phyloP scores from a whole-genome alignment of 2,113 vertebrate genomes.

The Chaenogobius annularis region DNA sequence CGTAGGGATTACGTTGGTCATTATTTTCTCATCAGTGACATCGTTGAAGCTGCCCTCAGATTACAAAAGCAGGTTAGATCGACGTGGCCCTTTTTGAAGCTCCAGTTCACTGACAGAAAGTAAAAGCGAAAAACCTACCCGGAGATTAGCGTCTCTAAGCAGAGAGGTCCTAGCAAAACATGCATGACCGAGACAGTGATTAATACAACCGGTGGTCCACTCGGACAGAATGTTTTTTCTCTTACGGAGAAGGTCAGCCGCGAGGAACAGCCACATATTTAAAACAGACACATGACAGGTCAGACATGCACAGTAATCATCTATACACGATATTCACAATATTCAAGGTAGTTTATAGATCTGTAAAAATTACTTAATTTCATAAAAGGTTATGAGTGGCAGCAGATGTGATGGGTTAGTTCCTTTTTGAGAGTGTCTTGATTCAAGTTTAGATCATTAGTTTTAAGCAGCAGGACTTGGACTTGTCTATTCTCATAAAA shows the following conservation, averaged over 20 bases:
- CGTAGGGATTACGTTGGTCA: constrained; percentile 74
- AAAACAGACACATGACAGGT: constrained; percentile 19
- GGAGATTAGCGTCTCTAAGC: constrained; percentile 60
- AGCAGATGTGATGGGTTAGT: background rate
- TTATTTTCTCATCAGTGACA: constrained; percentile 76
- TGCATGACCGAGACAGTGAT: constrained; percentile 67
- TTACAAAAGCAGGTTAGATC: constrained; percentile 71
- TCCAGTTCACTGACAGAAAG: constrained; percentile 60
- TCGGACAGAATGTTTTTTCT: constrained; percentile 45
- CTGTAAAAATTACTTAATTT: background rate
- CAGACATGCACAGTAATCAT: constrained; percentile 26
- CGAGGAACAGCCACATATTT: constrained; percentile 31
- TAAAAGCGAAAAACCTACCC: constrained; percentile 59
- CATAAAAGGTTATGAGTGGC: background rate
- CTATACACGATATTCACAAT: constrained; percentile 9
- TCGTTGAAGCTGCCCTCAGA: constrained; percentile 55
- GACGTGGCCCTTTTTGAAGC: constrained; percentile 57
- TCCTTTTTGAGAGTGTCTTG: background rate
- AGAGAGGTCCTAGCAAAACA: constrained; percentile 55
- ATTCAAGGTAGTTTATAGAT: background rate
- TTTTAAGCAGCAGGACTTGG: background rate
- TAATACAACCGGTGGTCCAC: constrained; percentile 54
- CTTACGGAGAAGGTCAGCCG: constrained; percentile 45
- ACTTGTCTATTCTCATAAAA: background rate
- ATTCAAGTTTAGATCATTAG: background rate